Evolutionary conservation across 2,888 invertebrate genomes (phyloP).

Genomic region (Rhogogaster chlorosoma): DNA sequence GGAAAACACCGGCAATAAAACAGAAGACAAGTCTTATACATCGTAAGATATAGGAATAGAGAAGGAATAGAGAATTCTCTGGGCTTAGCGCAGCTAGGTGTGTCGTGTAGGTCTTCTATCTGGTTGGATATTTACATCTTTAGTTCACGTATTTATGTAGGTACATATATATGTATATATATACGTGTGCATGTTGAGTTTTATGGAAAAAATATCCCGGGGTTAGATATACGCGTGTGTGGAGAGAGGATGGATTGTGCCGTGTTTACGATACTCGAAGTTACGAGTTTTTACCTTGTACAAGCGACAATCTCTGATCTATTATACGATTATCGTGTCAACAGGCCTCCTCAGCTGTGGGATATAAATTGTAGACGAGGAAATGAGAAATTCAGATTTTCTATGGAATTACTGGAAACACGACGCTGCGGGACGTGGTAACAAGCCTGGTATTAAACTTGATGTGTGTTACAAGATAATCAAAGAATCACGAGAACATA

Average conservation of each 20-base stretch:
- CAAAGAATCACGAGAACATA: too few relatives aligned
- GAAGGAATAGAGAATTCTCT: neutral
- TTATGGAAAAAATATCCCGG: neutral
- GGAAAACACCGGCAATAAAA: constrained; percentile 17
- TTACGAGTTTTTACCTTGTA: neutral
- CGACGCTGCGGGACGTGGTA: too few relatives aligned
- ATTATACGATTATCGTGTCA: neutral
- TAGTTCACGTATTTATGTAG: neutral
- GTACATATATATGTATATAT: neutral
- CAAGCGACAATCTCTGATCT: neutral
- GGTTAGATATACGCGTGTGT: neutral
- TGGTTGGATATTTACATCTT: neutral
- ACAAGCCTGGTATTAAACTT: too few relatives aligned
- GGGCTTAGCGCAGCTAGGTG: neutral
- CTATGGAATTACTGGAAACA: too few relatives aligned
- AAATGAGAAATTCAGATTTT: too few relatives aligned
- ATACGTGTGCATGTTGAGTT: neutral
- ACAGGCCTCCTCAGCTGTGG: neutral
- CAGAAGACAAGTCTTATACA: neutral
- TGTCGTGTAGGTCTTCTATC: neutral
- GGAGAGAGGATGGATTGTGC: neutral
- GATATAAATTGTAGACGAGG: neutral
- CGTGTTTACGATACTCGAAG: neutral
- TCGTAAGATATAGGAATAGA: neutral
- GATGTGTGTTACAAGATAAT: too few relatives aligned